Evolutionary conservation across 2,113 vertebrate genomes (phyloP).

Genomic region (Psammodynastes pulverulentus): DNA sequence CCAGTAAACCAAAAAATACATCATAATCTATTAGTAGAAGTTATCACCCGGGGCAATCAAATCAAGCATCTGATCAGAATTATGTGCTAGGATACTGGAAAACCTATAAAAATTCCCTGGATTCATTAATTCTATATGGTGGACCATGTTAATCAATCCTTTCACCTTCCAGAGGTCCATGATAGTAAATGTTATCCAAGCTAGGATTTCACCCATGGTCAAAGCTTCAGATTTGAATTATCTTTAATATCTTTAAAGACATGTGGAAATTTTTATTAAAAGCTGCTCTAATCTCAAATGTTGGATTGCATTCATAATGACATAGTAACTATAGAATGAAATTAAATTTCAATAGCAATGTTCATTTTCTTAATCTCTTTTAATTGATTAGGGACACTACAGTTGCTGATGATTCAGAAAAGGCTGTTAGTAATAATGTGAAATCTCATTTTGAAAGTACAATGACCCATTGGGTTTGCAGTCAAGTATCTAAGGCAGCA

Average conservation of each 20-base stretch:
- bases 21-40: neutral
- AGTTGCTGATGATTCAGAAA: neutral
- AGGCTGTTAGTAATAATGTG: slow-evolving; percentile 1
- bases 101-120: neutral
- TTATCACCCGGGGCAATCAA: neutral
- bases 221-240: neutral
- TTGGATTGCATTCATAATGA: neutral
- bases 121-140: neutral
- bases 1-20: neutral
- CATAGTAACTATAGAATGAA: neutral
- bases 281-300: neutral
- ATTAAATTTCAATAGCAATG: slow-evolving; percentile 14
- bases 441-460: slow-evolving; percentile 5
- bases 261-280: neutral
- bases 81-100: neutral
- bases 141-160: neutral
- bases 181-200: neutral
- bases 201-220: neutral
- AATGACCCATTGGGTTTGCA: neutral
- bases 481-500: neutral
- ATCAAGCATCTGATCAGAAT: neutral
- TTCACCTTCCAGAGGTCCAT: neutral
- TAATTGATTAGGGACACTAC: neutral
- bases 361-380: neutral
- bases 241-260: neutral